Percentiles rank a stretch among this genome's conserved stretches.
phyloP scores from a whole-genome alignment of 2,888 invertebrate genomes.

The Griposia aprilina region DNA sequence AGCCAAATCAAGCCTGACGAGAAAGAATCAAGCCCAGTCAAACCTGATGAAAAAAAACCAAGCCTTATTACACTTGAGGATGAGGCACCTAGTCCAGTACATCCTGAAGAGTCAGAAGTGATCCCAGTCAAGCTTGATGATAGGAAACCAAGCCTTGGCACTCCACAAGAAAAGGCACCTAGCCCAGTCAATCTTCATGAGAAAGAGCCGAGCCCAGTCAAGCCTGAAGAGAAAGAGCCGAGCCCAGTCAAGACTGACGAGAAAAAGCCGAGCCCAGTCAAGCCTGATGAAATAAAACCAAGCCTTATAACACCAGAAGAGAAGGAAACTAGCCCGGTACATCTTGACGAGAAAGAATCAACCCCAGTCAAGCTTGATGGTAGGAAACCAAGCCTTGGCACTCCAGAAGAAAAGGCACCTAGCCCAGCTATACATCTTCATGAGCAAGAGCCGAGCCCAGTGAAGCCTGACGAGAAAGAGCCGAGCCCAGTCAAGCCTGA shows the following conservation, averaged over 20 bases:
- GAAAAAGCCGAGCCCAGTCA: not conserved
- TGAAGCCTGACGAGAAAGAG: not conserved
- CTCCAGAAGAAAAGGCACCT: not conserved
- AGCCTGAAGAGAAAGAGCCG: no score
- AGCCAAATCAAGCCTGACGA: not conserved
- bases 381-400: not conserved
- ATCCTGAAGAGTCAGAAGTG: not conserved
- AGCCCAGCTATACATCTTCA: not conserved
- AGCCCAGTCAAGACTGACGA: no score
- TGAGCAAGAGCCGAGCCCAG: not conserved
- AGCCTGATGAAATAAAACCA: not conserved
- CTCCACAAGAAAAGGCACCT: no score
- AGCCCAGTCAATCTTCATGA: no score
- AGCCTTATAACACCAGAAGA: not conserved
- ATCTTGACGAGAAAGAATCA: no score
- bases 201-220: no score
- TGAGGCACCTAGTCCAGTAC: not conserved
- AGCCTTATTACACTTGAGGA: not conserved
- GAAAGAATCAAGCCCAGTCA: no score
- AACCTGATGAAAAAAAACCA: no score
- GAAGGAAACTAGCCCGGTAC: no score
- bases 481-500: not conserved
- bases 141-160: not conserved
- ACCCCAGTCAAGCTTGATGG: no score
- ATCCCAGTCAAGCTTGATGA: not conserved